These are phyloP conservation scores for Jordanella pulchra DNA, from an alignment of 2,797 vertebrate species.

Conservation along the genomic window DNA sequence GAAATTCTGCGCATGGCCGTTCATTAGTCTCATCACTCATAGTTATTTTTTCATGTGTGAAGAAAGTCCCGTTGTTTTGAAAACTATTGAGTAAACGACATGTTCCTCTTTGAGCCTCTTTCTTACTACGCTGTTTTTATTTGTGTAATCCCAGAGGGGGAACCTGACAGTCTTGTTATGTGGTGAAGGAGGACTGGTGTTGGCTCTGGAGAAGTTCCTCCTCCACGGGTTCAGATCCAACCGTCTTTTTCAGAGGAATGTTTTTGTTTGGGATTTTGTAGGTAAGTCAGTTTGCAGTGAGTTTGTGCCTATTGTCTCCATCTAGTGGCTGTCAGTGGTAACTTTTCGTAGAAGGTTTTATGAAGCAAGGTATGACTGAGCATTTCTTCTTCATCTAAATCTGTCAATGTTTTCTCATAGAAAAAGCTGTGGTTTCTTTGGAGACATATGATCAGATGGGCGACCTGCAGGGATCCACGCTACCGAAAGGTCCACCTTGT, in stretches of 20 bases:
- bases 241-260: constrained; percentile 94
- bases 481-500: constrained; percentile 82
- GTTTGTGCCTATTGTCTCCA: constrained; percentile 33
- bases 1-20: constrained; percentile 10
- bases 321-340: constrained; percentile 40
- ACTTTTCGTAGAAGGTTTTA: constrained; percentile 2
- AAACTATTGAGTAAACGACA: not conserved
- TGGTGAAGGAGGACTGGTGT: constrained; percentile 92
- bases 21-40: constrained; percentile 24
- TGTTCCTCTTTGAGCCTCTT: constrained; percentile 16
- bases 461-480: constrained; percentile 82
- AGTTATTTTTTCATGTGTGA: not conserved
- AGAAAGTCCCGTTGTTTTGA: not conserved
- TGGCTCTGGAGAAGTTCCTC: constrained; percentile 93
- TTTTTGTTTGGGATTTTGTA: constrained; percentile 98
- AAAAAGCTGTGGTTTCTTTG: constrained; percentile 89
- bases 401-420: constrained; percentile 65
- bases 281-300: constrained; percentile 77
- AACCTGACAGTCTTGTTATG: constrained; percentile 92
- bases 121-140: constrained; percentile 13
- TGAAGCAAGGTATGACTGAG: constrained; percentile 11
- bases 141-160: constrained; percentile 83
- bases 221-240: constrained; percentile 91
- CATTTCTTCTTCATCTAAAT: not conserved
- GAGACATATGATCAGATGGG: constrained; percentile 89